phyloP scores from a whole-genome alignment of 2,797 vertebrate species.

The Steatocranus sp. region DNA sequence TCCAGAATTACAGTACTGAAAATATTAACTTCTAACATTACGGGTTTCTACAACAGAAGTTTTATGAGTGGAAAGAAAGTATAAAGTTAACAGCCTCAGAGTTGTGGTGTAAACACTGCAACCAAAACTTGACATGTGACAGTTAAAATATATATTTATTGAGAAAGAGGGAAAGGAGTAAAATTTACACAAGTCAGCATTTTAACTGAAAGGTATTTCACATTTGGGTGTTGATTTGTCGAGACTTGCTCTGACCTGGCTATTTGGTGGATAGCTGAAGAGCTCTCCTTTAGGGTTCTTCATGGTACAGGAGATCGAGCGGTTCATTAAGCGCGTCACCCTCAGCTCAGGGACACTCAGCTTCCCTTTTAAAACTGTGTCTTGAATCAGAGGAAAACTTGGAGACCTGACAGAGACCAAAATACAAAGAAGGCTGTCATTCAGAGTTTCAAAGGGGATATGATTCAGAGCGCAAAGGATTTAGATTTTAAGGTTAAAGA shows the following conservation, averaged over 20 bases:
- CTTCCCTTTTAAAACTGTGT: conserved; percentile 93
- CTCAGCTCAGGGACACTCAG: conserved; percentile 90
- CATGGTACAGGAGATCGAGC: conserved; percentile 94
- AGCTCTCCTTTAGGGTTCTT: conserved; percentile 96
- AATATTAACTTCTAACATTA: not conserved
- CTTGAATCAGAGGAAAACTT: conserved; percentile 96
- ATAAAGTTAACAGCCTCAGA: not conserved
- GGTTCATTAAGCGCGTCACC: conserved; percentile 94
- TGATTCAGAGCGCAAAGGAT: not conserved
- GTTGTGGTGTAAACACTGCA: not conserved
- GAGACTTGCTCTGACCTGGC: conserved; percentile 80
- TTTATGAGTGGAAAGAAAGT: not conserved
- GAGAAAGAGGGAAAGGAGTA: not conserved
- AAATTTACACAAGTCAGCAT: not conserved
- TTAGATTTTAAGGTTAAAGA: not conserved
- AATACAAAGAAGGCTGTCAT: not conserved
- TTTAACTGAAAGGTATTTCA: not conserved
- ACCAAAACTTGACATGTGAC: not conserved
- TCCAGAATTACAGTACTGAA: not conserved
- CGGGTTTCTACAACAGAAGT: not conserved
- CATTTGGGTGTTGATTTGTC: not conserved
- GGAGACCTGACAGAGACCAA: conserved; percentile 81
- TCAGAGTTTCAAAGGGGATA: not conserved
- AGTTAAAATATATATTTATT: not conserved
- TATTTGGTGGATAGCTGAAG: conserved; percentile 89